Percentiles rank a stretch among this genome's conserved stretches.
Conservation (phyloP, 30 jellyfish, hydroid and myxozoan genomes). For the Aurelia aurita complex sp. Pacific region DNA sequence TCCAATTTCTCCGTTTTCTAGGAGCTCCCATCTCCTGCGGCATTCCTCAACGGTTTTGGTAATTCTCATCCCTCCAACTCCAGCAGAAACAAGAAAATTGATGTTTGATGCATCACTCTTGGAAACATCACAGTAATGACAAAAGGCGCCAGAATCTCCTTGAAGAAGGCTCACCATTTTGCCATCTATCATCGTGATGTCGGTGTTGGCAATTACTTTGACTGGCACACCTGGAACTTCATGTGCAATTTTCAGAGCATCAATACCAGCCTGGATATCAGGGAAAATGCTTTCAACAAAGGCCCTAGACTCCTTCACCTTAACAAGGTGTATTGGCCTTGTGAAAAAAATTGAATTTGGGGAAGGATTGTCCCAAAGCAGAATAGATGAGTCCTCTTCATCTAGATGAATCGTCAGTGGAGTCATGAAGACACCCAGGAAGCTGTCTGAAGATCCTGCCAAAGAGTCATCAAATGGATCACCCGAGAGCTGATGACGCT, state of each 20-base stretch:
- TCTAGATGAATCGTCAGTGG: neutral
- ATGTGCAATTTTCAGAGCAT: neutral
- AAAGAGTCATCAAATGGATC: neutral
- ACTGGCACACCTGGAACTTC: neutral
- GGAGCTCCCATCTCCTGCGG: neutral
- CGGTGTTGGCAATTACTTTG: neutral
- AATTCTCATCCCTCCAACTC: neutral
- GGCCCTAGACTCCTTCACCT: neutral
- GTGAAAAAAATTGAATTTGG: neutral
- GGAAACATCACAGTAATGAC: neutral
- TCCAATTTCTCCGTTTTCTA: neutral
- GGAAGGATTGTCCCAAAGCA: neutral
- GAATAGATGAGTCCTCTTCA: neutral
- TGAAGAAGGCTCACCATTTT: neutral
- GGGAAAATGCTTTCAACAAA: neutral
- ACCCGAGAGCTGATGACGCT: constrained; percentile 1
- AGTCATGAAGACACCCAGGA: neutral
- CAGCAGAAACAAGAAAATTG: neutral
- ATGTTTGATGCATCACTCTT: neutral
- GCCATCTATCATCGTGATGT: neutral
- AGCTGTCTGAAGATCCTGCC: neutral
- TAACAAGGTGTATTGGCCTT: neutral
- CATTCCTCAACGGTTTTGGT: neutral
- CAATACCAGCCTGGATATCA: neutral
- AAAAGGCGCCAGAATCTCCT: neutral